A percentile compares a stretch with the other conserved stretches of the same genome.
phyloP scores from a whole-genome alignment of 2,888 invertebrate species.

The Brachylomia viminalis region DNA sequence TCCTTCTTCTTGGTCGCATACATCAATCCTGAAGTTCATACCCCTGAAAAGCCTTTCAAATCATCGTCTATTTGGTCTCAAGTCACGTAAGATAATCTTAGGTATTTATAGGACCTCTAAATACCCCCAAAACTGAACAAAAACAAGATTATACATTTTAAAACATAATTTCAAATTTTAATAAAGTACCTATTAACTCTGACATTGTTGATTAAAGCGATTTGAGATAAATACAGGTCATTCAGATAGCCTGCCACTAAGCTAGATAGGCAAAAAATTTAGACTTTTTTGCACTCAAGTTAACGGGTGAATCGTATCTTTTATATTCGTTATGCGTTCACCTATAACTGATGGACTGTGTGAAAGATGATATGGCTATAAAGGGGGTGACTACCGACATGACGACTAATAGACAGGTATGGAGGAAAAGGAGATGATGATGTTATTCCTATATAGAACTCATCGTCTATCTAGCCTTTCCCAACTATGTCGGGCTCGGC shows the following conservation, averaged over 20 bases:
- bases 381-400: no score
- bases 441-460: background rate
- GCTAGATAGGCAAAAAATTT: slow-evolving; percentile 78
- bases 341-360: slow-evolving; percentile 45
- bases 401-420: no score
- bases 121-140: slow-evolving; percentile 43
- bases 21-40: background rate
- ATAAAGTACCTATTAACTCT: slow-evolving; percentile 45
- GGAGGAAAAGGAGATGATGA: no score
- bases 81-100: background rate
- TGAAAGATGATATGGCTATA: no score
- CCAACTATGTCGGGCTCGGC: background rate
- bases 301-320: slow-evolving; percentile 51
- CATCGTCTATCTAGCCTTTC: background rate
- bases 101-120: slow-evolving; percentile 33
- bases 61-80: background rate
- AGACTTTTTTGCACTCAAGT: slow-evolving; percentile 73
- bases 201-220: slow-evolving; percentile 58
- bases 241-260: slow-evolving; percentile 63
- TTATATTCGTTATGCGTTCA: slow-evolving; percentile 62
- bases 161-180: slow-evolving; percentile 55
- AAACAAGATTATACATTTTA: slow-evolving; percentile 43
- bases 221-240: slow-evolving; percentile 69
- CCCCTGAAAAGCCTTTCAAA: background rate
- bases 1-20: background rate